These are phyloP conservation scores for Lordiphosa stackelbergi DNA, from an alignment of 1,140 invertebrate genomes.

Conservation along the genomic window DNA sequence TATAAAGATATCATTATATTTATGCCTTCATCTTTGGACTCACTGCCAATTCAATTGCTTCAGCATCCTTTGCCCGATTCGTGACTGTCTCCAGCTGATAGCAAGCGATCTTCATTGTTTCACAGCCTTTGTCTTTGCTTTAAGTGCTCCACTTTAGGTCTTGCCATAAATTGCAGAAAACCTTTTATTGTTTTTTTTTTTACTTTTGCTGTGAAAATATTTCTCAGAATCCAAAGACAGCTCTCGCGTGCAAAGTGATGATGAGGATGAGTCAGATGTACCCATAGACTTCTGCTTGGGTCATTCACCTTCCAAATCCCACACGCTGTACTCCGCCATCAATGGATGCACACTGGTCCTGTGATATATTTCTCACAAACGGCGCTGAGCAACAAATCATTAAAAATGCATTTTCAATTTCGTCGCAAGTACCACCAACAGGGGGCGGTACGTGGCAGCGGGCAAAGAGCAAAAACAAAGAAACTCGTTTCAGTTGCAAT, in stretches of 20 bases:
- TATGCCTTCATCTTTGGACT: not conserved
- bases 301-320: constrained; percentile 12
- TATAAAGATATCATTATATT: constrained; percentile 7
- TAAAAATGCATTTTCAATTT: constrained; percentile 58
- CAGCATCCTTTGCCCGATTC: constrained; percentile 2
- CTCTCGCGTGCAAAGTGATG: constrained; percentile 6
- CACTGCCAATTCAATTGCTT: not conserved
- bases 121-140: constrained; percentile 20
- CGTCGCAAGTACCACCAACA: constrained; percentile 25
- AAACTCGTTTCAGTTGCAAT: constrained; percentile 37
- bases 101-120: constrained; percentile 6
- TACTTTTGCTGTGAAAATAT: not conserved
- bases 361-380: constrained; percentile 27
- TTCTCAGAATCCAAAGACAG: constrained; percentile 7
- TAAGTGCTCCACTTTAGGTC: constrained; percentile 31
- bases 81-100: constrained; percentile 2
- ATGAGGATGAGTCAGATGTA: constrained; percentile 9
- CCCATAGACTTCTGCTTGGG: constrained; percentile 6
- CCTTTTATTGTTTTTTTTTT: constrained; percentile 7
- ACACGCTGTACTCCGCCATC: constrained; percentile 16
- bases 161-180: constrained; percentile 35
- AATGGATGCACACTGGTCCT: constrained; percentile 29
- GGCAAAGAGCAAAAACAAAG: constrained; percentile 2
- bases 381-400: constrained; percentile 45
- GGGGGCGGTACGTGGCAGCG: constrained; percentile 2